These are phyloP conservation scores for Drosophila demipolita DNA, from an alignment of 2,888 invertebrate genomes.

Conservation along the genomic window DNA sequence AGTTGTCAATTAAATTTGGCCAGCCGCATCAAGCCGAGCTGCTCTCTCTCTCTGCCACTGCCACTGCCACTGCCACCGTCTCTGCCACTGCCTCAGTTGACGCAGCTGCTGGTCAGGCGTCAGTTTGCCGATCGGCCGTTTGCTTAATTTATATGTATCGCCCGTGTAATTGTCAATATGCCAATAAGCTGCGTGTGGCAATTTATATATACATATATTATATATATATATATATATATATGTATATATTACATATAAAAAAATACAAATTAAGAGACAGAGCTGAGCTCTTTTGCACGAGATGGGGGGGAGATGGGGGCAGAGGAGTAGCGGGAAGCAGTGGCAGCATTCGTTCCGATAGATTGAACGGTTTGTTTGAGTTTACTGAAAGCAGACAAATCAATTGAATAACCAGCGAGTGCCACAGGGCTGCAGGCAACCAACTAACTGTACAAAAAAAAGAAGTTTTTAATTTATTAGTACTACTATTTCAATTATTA, in stretches of 20 bases:
- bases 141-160: slow-evolving; percentile 81
- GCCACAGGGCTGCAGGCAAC: slow-evolving; percentile 57
- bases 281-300: too few relatives aligned
- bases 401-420: slow-evolving; percentile 61
- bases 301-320: too few relatives aligned
- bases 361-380: slow-evolving; percentile 64
- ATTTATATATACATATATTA: slow-evolving; percentile 25
- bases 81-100: slow-evolving; percentile 9
- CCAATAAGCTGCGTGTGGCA: slow-evolving; percentile 76
- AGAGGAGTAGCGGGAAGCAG: slow-evolving; percentile 4
- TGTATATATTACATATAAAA: slow-evolving; percentile 6
- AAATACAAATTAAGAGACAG: slow-evolving; percentile 37
- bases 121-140: slow-evolving; percentile 56
- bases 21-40: slow-evolving; percentile 76
- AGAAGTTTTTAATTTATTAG: neutral
- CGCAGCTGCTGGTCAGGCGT: slow-evolving; percentile 32
- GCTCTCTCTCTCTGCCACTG: slow-evolving; percentile 1
- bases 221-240: slow-evolving; percentile 25
- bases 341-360: slow-evolving; percentile 49
- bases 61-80: slow-evolving; percentile 9
- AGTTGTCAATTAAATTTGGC: slow-evolving; percentile 80
- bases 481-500: neutral
- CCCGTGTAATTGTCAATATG: slow-evolving; percentile 81
- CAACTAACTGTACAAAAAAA: neutral
- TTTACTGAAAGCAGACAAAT: slow-evolving; percentile 78